Conservation (phyloP, 2,797 vertebrate genomes). For the Selene dorsalis region DNA sequence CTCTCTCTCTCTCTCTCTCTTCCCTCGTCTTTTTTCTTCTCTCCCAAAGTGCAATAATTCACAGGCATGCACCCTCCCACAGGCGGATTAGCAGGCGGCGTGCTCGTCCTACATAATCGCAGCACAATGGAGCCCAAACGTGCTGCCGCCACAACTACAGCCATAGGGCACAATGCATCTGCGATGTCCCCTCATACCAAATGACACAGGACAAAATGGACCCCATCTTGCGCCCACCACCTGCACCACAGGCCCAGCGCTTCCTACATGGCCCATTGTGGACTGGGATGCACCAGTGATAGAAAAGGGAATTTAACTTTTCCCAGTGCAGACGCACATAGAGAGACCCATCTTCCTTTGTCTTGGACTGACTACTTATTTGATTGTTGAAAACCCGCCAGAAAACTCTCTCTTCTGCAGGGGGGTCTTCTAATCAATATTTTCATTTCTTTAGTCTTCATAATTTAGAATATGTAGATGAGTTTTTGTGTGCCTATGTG, state of each 20-base stretch:
- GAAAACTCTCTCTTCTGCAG: neutral
- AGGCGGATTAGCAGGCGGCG: conserved; percentile 85
- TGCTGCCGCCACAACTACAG: conserved; percentile 72
- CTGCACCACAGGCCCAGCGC: conserved; percentile 51
- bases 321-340: neutral
- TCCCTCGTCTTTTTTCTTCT: conserved; percentile 40
- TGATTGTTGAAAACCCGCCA: conserved; percentile 3
- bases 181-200: conserved; percentile 53
- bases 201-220: conserved; percentile 73
- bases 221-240: conserved; percentile 66
- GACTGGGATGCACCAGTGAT: conserved; percentile 21
- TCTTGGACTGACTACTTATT: conserved; percentile 16
- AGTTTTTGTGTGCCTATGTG: neutral
- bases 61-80: conserved; percentile 87
- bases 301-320: neutral
- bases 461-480: conserved; percentile 22
- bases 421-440: conserved; percentile 1
- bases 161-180: conserved; percentile 79
- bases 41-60: conserved; percentile 85
- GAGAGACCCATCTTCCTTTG: conserved; percentile 20
- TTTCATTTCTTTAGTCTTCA: conserved; percentile 14
- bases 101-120: conserved; percentile 88
- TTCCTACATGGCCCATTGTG: conserved; percentile 13
- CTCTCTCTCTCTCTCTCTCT: conserved; percentile 8
- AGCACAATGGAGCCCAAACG: conserved; percentile 82